Evolutionary conservation across 1,140 invertebrate species (phyloP), one percentile per base, ranked within the genome.

Genomic region (Drosophila dunni): DNA sequence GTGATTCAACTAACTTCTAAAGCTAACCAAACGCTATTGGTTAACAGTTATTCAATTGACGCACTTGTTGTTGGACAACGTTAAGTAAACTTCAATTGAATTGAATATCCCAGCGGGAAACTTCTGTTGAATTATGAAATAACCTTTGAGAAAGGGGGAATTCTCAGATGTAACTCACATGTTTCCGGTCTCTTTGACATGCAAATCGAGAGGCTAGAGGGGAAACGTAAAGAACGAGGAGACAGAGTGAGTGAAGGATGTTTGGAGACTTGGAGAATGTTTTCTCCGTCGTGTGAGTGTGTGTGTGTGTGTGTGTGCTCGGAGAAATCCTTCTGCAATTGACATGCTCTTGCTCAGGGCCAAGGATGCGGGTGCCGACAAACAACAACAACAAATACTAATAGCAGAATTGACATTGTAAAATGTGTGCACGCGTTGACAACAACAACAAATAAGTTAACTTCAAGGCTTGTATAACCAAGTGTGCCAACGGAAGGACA

Each of bases 331-430:
- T 13, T 42, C 70, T 75, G 84, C 56, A 72, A 80, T 83, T 83
- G 70, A 81, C 84, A 88, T 78, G 78, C 81, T 80, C 71, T 61
- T 71, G 80, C 83, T 88, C 71, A 89, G 82, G 84, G 84, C 69
- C 80, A 88, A 54, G 72, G 65, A 66, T 85, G 73, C 60, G 69
- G 69, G 48, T 70, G 54, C 53, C 40, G 50, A 61, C 56, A 68
- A 60, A 33, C 10, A 48, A 20, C 67, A 61, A 34, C 60, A 54
- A 13, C 51, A 51, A n/a, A 5, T 44, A 63, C 10, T 42, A n/a
- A 42, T 44, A 58, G 7, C 48, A 65, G 33, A 73, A 58, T 40
- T 77, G 79, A 65, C 79, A 81, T 67, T 82, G 75, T 82, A 70
- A 75, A 81, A 64, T 80, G 58, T 81, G 79, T 73, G 6, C n/a